phyloP scores from a whole-genome alignment of 2,888 invertebrate species.

The Dascillus cervinus region DNA sequence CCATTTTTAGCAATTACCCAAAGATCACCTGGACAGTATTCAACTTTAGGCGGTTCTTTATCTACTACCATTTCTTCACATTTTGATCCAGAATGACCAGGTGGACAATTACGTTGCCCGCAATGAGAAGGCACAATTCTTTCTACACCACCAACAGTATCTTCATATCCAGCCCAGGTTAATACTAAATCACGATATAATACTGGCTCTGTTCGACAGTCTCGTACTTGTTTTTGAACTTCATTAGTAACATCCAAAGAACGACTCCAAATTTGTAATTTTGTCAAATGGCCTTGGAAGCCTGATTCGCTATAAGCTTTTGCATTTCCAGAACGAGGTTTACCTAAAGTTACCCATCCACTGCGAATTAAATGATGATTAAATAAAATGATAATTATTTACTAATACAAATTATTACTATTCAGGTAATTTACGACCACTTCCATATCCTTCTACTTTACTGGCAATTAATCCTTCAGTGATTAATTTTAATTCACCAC shows the following conservation, averaged over 20 bases:
- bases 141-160: conserved; percentile 81
- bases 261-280: conserved; percentile 90
- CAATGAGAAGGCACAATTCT: conserved; percentile 87
- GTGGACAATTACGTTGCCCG: conserved; percentile 81
- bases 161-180: conserved; percentile 92
- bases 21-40: conserved; percentile 87
- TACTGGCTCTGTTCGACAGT: conserved; percentile 87
- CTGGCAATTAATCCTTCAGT: conserved; percentile 95
- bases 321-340: conserved; percentile 74
- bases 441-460: conserved; percentile 81
- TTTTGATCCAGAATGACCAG: conserved; percentile 77
- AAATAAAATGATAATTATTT: conserved; percentile 7
- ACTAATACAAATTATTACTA: conserved; percentile 65
- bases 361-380: conserved; percentile 39
- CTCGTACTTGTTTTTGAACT: conserved; percentile 88
- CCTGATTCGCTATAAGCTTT: conserved; percentile 80
- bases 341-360: conserved; percentile 88
- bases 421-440: conserved; percentile 71
- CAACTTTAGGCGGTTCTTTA: conserved; percentile 78
- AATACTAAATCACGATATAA: conserved; percentile 76
- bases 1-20: conserved; percentile 93
- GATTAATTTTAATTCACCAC: conserved; percentile 80
- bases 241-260: conserved; percentile 87
- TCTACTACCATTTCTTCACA: conserved; percentile 80
- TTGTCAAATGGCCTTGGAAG: conserved; percentile 92